Evolutionary conservation across 2,113 vertebrate genomes (phyloP).

Genomic region (Haemorhous mexicanus): DNA sequence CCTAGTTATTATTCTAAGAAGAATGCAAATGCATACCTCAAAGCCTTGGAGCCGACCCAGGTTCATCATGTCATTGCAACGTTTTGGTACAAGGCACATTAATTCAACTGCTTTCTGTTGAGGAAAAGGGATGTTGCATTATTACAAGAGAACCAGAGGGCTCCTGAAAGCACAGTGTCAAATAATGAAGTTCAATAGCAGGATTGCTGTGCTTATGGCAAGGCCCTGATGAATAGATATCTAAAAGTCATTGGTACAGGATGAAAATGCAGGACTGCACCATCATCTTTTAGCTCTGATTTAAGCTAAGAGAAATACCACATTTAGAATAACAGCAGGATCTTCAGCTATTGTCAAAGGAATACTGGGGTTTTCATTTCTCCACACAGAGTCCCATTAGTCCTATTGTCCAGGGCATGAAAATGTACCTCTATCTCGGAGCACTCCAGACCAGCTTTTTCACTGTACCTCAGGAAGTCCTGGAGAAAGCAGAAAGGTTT

Average conservation of each 20-base stretch:
- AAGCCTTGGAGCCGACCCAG: slow-evolving; percentile 95
- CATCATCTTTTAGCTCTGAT: not conserved
- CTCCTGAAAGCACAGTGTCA: not conserved
- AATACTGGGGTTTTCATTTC: not conserved
- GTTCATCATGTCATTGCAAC: slow-evolving; percentile 99
- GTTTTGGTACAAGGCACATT: slow-evolving; percentile 99
- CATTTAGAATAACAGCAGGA: not conserved
- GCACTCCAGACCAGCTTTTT: slow-evolving; percentile 93
- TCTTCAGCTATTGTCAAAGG: not conserved
- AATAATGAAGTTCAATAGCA: not conserved
- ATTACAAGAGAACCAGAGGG: not conserved
- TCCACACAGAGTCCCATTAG: not conserved
- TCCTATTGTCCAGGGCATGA: not conserved
- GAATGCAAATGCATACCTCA: slow-evolving; percentile 78
- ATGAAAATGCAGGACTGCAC: not conserved
- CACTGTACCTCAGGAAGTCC: slow-evolving; percentile 94
- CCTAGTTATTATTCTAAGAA: not conserved
- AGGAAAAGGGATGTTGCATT: slow-evolving; percentile 1
- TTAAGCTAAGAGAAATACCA: not conserved
- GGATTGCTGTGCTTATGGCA: not conserved
- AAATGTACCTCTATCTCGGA: slow-evolving; percentile 87
- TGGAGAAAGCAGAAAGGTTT: slow-evolving; percentile 62
- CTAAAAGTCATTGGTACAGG: not conserved
- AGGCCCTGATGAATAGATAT: not conserved
- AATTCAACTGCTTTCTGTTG: slow-evolving; percentile 86